Evolutionary conservation across 2,113 vertebrate genomes (phyloP).

Genomic region (Antennarius striatus): DNA sequence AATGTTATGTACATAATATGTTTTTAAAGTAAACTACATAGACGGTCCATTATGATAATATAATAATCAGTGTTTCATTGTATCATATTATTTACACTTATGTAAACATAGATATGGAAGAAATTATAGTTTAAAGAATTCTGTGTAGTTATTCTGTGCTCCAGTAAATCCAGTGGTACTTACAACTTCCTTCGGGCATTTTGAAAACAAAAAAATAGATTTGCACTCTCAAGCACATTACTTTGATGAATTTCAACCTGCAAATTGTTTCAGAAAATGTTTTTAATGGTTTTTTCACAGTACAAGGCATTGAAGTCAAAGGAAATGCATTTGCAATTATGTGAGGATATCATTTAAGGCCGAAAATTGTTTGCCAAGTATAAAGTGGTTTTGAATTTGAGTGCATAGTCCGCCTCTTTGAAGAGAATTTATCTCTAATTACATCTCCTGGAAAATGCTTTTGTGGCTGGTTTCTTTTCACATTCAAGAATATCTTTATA

Average conservation of each 20-base stretch:
- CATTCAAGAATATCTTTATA: not conserved
- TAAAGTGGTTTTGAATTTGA: slow-evolving; percentile 7
- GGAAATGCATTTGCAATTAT: slow-evolving; percentile 8
- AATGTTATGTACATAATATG: not conserved
- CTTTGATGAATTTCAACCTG: slow-evolving; percentile 14
- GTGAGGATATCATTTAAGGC: slow-evolving; percentile 16
- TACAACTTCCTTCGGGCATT: slow-evolving; percentile 12
- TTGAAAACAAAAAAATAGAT: slow-evolving; percentile 16
- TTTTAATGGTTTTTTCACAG: slow-evolving; percentile 31
- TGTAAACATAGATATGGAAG: slow-evolving; percentile 14
- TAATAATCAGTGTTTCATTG: slow-evolving; percentile 4
- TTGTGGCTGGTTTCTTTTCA: not conserved
- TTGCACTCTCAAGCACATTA: slow-evolving; percentile 2
- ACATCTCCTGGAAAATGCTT: not conserved
- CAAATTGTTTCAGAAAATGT: slow-evolving; percentile 20
- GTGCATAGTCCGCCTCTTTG: slow-evolving; percentile 10
- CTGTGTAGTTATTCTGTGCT: slow-evolving; percentile 33
- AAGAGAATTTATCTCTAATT: slow-evolving; percentile 2
- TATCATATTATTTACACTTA: not conserved
- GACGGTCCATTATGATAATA: no score
- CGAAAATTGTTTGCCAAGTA: slow-evolving; percentile 5
- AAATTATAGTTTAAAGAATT: slow-evolving; percentile 13
- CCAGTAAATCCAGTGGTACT: slow-evolving; percentile 27
- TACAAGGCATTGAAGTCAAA: slow-evolving; percentile 22
- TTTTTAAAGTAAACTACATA: no score